A percentile compares a stretch with the other conserved stretches of the same genome.
Conservation (phyloP, 2,113 vertebrate species). For the Chiloscyllium plagiosum region DNA sequence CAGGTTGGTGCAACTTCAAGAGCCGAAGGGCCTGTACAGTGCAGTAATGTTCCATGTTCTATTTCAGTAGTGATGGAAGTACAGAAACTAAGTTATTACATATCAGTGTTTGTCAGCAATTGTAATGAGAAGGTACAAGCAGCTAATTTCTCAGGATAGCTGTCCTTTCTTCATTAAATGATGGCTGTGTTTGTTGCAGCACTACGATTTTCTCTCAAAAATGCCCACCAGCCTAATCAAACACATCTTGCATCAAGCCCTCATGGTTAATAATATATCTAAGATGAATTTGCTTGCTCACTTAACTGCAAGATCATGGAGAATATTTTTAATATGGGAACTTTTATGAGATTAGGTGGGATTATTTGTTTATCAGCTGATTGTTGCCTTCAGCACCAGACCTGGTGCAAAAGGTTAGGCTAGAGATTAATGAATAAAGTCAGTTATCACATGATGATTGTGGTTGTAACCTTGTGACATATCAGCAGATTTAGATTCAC, state of each 20-base stretch:
- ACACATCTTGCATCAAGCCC: neutral
- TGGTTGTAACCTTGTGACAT: neutral
- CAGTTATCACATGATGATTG: neutral
- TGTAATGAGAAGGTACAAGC: neutral
- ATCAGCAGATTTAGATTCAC: conserved; percentile 17
- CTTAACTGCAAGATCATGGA: neutral
- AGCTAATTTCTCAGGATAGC: neutral
- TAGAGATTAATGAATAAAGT: neutral
- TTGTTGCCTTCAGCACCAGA: neutral
- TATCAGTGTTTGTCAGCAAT: neutral
- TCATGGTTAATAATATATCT: neutral
- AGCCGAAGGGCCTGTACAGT: too few relatives aligned
- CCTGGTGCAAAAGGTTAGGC: neutral
- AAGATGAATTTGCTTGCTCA: neutral
- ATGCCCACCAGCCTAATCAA: neutral
- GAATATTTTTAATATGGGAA: neutral
- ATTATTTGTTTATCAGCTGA: neutral
- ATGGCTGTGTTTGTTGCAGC: neutral
- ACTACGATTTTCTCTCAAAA: neutral
- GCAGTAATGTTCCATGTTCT: neutral
- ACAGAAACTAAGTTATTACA: neutral
- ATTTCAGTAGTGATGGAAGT: neutral
- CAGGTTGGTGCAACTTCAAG: too few relatives aligned
- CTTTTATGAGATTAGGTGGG: neutral
- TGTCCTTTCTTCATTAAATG: neutral